A percentile compares a stretch with the other conserved stretches of the same genome.
Evolutionary conservation across 1,140 invertebrate species (phyloP).

Genomic region (Spodoptera litura): DNA sequence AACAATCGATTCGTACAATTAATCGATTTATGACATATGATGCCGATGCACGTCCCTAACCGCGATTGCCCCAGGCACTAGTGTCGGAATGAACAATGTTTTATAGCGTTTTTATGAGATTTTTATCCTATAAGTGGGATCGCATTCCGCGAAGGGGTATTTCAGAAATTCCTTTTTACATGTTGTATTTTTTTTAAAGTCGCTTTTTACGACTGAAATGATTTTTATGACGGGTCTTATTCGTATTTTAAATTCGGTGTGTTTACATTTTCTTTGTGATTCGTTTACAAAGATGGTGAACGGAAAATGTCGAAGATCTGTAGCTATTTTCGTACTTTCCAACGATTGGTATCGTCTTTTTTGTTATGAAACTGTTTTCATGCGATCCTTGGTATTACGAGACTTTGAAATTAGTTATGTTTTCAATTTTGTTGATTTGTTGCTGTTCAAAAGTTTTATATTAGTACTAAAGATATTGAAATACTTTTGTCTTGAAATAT

Average conservation of each 20-base stretch:
- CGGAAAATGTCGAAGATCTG: too few relatives aligned
- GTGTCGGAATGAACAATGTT: slow-evolving; percentile 47
- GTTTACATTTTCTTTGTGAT: background rate
- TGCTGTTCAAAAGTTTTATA: background rate
- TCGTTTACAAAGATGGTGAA: background rate
- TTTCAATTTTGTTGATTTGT: background rate
- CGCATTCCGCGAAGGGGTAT: slow-evolving; percentile 33
- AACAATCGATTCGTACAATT: slow-evolving; percentile 21
- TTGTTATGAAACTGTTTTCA: too few relatives aligned
- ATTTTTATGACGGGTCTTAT: slow-evolving; percentile 24
- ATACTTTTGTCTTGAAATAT: background rate
- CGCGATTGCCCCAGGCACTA: slow-evolving; percentile 25
- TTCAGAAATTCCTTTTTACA: slow-evolving; percentile 27
- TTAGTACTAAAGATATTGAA: slow-evolving; percentile 4
- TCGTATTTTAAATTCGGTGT: slow-evolving; percentile 33
- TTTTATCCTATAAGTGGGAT: slow-evolving; percentile 45
- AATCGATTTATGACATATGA: slow-evolving; percentile 30
- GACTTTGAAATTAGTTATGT: too few relatives aligned
- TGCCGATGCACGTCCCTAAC: slow-evolving; percentile 33
- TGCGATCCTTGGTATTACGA: too few relatives aligned
- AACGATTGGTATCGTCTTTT: too few relatives aligned
- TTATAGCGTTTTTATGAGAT: slow-evolving; percentile 48
- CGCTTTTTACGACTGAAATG: background rate
- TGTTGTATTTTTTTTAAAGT: slow-evolving; percentile 21
- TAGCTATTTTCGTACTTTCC: background rate